phyloP scores from a whole-genome alignment of 2,113 vertebrate genomes.

The Ptilonorhynchus violaceus region DNA sequence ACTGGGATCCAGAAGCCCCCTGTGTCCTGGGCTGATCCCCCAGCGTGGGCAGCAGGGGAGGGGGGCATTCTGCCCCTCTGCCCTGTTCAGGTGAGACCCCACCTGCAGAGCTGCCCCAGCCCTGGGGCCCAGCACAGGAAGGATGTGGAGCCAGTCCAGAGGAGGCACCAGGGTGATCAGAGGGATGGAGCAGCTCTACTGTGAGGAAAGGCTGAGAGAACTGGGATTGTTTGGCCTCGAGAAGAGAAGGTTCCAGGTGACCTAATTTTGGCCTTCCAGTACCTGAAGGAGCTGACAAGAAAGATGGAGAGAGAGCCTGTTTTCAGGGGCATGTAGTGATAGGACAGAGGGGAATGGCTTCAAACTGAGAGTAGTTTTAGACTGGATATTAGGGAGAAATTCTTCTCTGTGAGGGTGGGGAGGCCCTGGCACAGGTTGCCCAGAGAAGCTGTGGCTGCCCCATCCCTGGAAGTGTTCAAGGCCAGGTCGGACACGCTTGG shows the following conservation, averaged over 20 bases:
- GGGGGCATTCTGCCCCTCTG: background rate
- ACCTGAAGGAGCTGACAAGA: background rate
- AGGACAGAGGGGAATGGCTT: background rate
- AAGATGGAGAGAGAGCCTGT: background rate
- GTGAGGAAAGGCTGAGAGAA: background rate
- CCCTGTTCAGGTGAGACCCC: background rate
- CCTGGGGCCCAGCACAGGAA: background rate
- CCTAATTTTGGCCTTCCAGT: rapidly evolving
- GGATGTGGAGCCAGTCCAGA: background rate
- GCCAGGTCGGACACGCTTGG: rapidly evolving
- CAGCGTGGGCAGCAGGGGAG: rapidly evolving
- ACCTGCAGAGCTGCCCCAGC: background rate
- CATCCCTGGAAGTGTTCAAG: background rate
- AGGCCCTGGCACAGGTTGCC: rapidly evolving
- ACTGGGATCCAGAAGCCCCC: background rate
- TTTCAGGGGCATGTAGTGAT: background rate
- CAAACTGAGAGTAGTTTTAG: background rate
- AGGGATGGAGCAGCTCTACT: background rate
- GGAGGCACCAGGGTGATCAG: background rate
- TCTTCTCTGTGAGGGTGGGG: rapidly evolving
- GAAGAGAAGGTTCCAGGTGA: background rate
- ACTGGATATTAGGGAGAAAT: background rate
- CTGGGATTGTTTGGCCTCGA: background rate
- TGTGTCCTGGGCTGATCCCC: background rate
- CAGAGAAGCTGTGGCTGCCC: background rate